Evolutionary conservation across 1,140 invertebrate genomes (phyloP).

Genomic region (Hylaeus anthracinus): DNA sequence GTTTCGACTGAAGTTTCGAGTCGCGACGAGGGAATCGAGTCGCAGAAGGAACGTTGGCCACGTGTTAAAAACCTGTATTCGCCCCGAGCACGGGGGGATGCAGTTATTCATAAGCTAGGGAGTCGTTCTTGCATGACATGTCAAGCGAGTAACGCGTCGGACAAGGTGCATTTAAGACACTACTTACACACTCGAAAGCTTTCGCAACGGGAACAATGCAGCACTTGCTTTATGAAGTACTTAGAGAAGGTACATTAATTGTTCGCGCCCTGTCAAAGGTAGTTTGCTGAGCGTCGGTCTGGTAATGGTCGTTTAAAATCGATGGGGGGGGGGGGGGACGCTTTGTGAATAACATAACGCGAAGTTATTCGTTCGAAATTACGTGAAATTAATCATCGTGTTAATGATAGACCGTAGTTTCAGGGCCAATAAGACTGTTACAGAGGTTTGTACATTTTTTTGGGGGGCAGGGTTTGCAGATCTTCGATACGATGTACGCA

Average conservation of each 20-base stretch:
- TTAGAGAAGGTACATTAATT: constrained; percentile 41
- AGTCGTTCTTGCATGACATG: constrained; percentile 20
- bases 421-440: too few relatives aligned
- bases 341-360: constrained; percentile 4
- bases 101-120: constrained; percentile 25
- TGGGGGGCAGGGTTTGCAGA: too few relatives aligned
- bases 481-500: too few relatives aligned
- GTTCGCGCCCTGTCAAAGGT: constrained; percentile 39
- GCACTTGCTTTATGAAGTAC: constrained; percentile 43
- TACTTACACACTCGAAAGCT: constrained; percentile 39
- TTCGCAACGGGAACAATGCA: constrained; percentile 40
- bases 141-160: constrained; percentile 33
- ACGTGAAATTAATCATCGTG: not conserved
- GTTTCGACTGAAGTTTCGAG: not conserved
- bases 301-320: constrained; percentile 16
- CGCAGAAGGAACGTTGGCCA: not conserved
- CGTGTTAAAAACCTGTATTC: constrained; percentile 27
- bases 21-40: not conserved
- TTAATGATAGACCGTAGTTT: too few relatives aligned
- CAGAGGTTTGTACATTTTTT: too few relatives aligned
- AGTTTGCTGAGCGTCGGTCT: constrained; percentile 26
- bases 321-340: constrained; percentile 2
- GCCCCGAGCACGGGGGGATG: not conserved
- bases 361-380: not conserved
- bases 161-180: constrained; percentile 43